Percentiles rank a stretch among this genome's conserved stretches.
These are phyloP conservation scores for Ariopsis seemanni DNA, from an alignment of 2,113 vertebrate genomes.

Conservation along the genomic window DNA sequence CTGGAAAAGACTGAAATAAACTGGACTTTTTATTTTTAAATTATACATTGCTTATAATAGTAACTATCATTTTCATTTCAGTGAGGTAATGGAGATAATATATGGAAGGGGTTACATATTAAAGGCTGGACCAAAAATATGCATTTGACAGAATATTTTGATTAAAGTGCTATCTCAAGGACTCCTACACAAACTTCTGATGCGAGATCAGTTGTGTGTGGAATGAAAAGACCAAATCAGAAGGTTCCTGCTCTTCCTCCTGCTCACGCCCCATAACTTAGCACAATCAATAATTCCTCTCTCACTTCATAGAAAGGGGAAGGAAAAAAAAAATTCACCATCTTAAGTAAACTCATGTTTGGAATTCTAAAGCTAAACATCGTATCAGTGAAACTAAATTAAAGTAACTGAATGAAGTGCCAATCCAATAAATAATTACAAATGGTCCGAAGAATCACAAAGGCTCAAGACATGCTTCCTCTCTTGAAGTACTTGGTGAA, in stretches of 20 bases:
- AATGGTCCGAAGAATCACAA: conserved; percentile 47
- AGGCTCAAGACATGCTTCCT: conserved; percentile 45
- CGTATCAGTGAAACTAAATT: conserved; percentile 48
- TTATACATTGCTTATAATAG: neutral
- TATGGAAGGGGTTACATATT: neutral
- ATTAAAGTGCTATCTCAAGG: conserved; percentile 22
- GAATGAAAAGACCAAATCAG: conserved; percentile 48
- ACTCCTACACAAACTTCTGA: neutral
- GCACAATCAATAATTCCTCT: conserved; percentile 50
- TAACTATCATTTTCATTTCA: neutral
- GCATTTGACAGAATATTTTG: neutral
- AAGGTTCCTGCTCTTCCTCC: neutral
- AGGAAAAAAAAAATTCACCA: conserved; percentile 6
- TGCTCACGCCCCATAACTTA: conserved; percentile 22
- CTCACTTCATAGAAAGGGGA: conserved; percentile 20
- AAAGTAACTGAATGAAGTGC: conserved; percentile 52
- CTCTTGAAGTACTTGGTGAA: conserved; percentile 37
- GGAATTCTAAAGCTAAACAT: conserved; percentile 40
- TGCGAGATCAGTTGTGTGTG: conserved; percentile 28
- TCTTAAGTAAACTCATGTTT: conserved; percentile 5
- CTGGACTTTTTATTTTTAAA: neutral
- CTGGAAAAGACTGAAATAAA: neutral
- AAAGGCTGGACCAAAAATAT: neutral
- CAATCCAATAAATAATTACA: conserved; percentile 57
- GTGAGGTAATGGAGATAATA: neutral